Percentiles rank a stretch among this genome's conserved stretches.
Conservation (phyloP, 1,140 invertebrate species). For the Steinernema khuongi region DNA sequence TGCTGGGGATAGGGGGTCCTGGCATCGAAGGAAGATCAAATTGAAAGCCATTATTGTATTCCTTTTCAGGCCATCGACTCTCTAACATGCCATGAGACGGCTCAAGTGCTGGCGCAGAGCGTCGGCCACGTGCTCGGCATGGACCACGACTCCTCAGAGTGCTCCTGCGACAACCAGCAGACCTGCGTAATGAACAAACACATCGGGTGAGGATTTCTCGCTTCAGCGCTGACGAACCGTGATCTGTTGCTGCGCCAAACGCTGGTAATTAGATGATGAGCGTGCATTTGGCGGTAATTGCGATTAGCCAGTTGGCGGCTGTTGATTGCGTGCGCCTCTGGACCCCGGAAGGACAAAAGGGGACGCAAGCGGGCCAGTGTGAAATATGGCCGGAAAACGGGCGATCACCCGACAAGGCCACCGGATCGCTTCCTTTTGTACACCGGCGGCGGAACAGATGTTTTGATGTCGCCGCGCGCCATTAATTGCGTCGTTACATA, state of each 20-base stretch:
- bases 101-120: constrained; percentile 47
- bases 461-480: constrained; percentile 3
- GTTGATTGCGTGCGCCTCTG: constrained; percentile 8
- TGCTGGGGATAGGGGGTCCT: constrained; percentile 9
- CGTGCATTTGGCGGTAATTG: neutral
- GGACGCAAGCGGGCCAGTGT: neutral
- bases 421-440: neutral
- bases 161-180: constrained; percentile 40
- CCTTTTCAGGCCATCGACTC: constrained; percentile 45
- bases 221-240: neutral
- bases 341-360: neutral
- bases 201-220: constrained; percentile 38
- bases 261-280: constrained; percentile 16
- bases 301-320: neutral
- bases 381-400: neutral
- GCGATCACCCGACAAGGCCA: neutral
- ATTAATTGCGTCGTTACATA: constrained; percentile 14
- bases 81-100: constrained; percentile 43
- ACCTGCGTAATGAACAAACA: constrained; percentile 53
- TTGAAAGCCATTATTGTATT: neutral
- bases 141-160: constrained; percentile 52
- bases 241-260: neutral
- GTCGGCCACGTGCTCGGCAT: constrained; percentile 55
- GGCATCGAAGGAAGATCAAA: neutral
- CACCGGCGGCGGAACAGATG: neutral